Evolutionary conservation across 1,140 invertebrate genomes (phyloP).

Genomic region (Agraylea sexmaculata): DNA sequence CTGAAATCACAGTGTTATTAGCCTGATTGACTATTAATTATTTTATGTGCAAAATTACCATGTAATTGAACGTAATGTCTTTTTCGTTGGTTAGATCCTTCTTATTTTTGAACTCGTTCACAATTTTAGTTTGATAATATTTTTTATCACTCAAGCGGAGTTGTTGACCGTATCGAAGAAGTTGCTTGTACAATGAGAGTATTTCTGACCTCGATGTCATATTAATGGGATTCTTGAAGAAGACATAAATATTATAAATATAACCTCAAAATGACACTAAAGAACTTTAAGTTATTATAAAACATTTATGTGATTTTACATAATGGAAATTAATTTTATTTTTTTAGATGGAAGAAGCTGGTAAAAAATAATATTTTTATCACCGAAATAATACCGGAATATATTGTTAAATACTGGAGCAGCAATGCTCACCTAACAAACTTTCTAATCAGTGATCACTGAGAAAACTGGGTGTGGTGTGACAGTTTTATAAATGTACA

Average conservation of each 20-base stretch:
- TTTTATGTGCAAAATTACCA: slow-evolving; percentile 29
- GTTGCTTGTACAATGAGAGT: slow-evolving; percentile 40
- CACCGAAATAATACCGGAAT: too few species aligned
- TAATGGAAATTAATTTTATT: too few species aligned
- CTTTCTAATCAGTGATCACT: too few species aligned
- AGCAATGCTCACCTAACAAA: too few species aligned
- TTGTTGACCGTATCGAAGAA: slow-evolving; percentile 41
- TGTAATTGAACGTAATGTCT: slow-evolving; percentile 45
- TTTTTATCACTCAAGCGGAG: slow-evolving; percentile 44
- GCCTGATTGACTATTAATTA: slow-evolving; percentile 12
- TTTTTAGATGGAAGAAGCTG: too few species aligned
- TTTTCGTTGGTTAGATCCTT: slow-evolving; percentile 35
- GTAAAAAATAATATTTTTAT: too few species aligned
- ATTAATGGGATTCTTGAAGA: slow-evolving; percentile 3
- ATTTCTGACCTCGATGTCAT: slow-evolving; percentile 24
- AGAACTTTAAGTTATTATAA: too few species aligned
- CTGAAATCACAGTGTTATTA: slow-evolving; percentile 32
- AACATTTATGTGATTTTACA: too few species aligned
- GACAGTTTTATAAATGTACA: too few species aligned
- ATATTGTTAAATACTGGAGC: too few species aligned
- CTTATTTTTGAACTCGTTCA: slow-evolving; percentile 48
- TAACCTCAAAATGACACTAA: too few species aligned
- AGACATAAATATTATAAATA: slow-evolving; percentile 3
- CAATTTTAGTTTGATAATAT: slow-evolving; percentile 39
- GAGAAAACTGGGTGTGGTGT: too few species aligned